Evolutionary conservation across 2,888 invertebrate species (phyloP).

Genomic region (Ceramica pisi): DNA sequence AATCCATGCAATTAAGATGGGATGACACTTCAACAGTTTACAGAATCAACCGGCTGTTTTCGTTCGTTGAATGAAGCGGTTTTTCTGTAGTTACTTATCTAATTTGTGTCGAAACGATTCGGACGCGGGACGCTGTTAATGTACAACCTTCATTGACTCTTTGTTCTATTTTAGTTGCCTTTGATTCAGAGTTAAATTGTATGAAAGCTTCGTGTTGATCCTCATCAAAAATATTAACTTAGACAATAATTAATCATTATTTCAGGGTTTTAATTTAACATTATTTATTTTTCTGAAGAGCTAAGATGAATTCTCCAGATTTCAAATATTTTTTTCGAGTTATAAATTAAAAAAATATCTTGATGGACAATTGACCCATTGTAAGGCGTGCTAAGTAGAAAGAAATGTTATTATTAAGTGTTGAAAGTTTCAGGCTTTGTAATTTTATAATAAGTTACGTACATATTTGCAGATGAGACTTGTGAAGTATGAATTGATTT

Average conservation of each 20-base stretch:
- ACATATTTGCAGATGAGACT: background rate
- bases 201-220: constrained; percentile 31
- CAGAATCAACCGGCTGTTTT: too few relatives aligned
- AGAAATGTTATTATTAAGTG: constrained; percentile 25
- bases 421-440: constrained; percentile 3
- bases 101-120: constrained; percentile 19
- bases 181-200: constrained; percentile 41
- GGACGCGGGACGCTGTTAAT: constrained; percentile 40
- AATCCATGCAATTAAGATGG: too few relatives aligned
- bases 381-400: constrained; percentile 6
- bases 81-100: constrained; percentile 4
- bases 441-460: background rate
- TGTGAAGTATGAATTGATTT: too few relatives aligned
- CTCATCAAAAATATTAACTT: constrained; percentile 25
- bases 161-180: constrained; percentile 55
- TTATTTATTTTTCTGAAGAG: constrained; percentile 9
- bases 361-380: background rate
- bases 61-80: background rate
- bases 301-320: background rate
- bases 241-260: constrained; percentile 13
- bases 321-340: background rate
- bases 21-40: too few relatives aligned
- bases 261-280: background rate
- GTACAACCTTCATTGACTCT: constrained; percentile 50
- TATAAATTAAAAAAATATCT: constrained; percentile 20